Base-by-base conservation (phyloP, 1,140 invertebrate genomes). In the Cydia pomonella region DNA sequence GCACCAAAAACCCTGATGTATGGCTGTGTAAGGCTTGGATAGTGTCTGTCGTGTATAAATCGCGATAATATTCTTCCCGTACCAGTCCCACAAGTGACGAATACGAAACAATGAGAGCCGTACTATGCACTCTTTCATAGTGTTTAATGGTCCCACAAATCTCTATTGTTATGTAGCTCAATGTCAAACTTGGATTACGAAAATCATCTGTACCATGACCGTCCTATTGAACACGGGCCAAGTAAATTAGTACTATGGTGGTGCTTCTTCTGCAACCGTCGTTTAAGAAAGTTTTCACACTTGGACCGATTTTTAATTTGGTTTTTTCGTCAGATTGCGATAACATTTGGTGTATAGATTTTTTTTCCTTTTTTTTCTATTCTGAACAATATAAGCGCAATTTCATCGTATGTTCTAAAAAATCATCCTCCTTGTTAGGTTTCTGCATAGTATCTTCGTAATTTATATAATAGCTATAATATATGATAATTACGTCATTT, bases 81-180 rank as follows among this genome's bases (percentile, higher is more conserved):
- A 63, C 63, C 64, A 21, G 29, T 16, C 29, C 64, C 64, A 5
- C 29, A 18, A 69, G 29, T 9, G 18, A n/a, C 64, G 63, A 29
- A 63, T 29, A 69, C 27, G 41, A 18, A 69, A 69, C 64, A 69
- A 69, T 69, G 64, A 27, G 12, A 21, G n/a, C 27, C 27, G n/a
- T 7, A 21, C 27, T 41, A 64, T 64, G 13, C 13, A 72, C 71
- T 72, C 44, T 47, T 72, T 72, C 44, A 47, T 72, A 44, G 71
- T 72, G 71, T 72, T 47, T 72, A 72, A 72, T 72, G 71, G 71
- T 72, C 71, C 71, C 21, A 47, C 44, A 27, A 72, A 72, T 50
- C 41, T 18, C 38, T 25, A 72, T 47, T 72, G 64, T 69, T 69
- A 33, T 33, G 29, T 69, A 69, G 64, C 64, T 69, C 64, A 69